Conservation (phyloP, 2,797 vertebrate genomes). For the Myripristis murdjan region DNA sequence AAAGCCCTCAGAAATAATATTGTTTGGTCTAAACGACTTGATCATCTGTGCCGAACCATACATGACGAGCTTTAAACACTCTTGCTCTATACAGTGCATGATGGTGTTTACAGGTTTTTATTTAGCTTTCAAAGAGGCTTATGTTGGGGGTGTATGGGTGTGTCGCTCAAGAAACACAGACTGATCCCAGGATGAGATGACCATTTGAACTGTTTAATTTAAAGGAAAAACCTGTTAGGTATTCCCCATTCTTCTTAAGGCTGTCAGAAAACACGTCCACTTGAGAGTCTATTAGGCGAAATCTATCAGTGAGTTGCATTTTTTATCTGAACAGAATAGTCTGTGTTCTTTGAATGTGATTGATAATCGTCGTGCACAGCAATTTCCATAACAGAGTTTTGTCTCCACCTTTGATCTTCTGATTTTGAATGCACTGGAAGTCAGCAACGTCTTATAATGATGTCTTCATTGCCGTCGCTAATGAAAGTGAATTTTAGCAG, state of each 20-base stretch:
- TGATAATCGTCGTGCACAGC: constrained; percentile 45
- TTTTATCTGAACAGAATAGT: constrained; percentile 19
- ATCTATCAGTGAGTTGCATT: constrained; percentile 1
- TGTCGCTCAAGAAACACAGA: constrained; percentile 10
- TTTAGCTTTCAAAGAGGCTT: constrained; percentile 7
- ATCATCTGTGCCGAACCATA: constrained; percentile 50
- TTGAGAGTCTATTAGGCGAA: constrained; percentile 15
- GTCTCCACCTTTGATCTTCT: constrained; percentile 30
- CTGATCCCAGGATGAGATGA: neutral
- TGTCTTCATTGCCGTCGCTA: constrained; percentile 47
- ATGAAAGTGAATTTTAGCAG: constrained; percentile 27
- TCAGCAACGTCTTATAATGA: constrained; percentile 46
- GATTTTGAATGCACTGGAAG: constrained; percentile 46
- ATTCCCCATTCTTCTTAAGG: constrained; percentile 2
- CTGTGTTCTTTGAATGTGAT: constrained; percentile 25
- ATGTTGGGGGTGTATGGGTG: neutral
- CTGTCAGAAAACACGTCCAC: constrained; percentile 9
- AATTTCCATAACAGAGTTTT: too few species aligned
- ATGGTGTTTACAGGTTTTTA: constrained; percentile 11
- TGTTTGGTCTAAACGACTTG: constrained; percentile 55
- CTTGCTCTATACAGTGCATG: neutral
- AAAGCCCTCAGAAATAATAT: constrained; percentile 53
- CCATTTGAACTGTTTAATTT: constrained; percentile 6
- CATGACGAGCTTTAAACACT: constrained; percentile 22
- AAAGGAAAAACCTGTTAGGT: constrained; percentile 9